Percentiles rank a stretch among this genome's conserved stretches.
Evolutionary conservation across 2,888 invertebrate genomes (phyloP).

Genomic region (Embidobia sp.): DNA sequence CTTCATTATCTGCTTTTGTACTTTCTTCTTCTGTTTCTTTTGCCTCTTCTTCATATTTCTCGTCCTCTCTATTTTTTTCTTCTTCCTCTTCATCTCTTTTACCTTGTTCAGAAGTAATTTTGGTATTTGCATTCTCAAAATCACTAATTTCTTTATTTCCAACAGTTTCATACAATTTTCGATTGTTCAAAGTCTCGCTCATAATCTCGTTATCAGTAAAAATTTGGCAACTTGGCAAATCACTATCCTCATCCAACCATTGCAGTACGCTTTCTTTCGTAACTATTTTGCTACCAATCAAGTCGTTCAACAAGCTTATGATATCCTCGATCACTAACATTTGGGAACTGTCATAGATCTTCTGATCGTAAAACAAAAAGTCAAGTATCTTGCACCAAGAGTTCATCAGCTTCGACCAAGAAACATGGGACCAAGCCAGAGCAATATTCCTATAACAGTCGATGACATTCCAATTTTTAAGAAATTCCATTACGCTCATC

Average conservation of each 20-base stretch:
- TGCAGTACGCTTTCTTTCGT: neutral
- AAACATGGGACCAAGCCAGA: neutral
- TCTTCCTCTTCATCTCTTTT: neutral
- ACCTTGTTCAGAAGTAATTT: neutral
- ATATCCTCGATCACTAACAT: neutral
- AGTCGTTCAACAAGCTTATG: neutral
- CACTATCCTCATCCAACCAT: conserved; percentile 9
- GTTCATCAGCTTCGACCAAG: neutral
- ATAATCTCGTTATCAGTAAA: conserved; percentile 23
- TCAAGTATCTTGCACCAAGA: conserved; percentile 20
- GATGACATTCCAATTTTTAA: conserved; percentile 2
- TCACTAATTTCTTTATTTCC: neutral
- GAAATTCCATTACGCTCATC: neutral
- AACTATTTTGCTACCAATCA: neutral
- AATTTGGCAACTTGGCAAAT: conserved; percentile 22
- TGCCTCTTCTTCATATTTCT: no score
- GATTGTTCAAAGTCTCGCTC: neutral
- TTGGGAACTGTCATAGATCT: no score
- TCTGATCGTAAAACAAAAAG: neutral
- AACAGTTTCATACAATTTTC: neutral
- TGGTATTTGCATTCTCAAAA: neutral
- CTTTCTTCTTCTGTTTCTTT: no score
- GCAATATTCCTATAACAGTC: conserved; percentile 10
- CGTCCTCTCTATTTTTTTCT: no score
- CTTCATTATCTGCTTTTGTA: no score